Base-by-base conservation (phyloP, 2,888 invertebrate genomes). In the Leptogaster cylindrica region DNA sequence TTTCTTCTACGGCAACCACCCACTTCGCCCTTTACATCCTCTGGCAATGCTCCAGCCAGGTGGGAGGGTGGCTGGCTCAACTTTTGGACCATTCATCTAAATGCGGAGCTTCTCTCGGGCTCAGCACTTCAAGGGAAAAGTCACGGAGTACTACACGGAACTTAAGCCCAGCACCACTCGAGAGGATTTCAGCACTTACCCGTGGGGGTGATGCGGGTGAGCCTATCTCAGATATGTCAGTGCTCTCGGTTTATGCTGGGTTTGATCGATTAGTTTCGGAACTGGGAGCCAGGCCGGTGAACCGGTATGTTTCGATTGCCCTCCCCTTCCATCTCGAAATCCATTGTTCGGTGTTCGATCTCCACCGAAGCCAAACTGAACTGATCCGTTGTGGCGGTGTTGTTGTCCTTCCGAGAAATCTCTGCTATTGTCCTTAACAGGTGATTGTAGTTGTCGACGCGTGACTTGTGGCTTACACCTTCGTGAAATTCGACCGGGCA, bases 391-490 rank as follows among this genome's bases (percentile, higher is more conserved):
- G 12, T 28, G 3, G 14, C 52, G 28, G 31, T 14, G 16, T 14
- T 12, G 55, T n/a, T n/a, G n/a, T n/a, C n/a, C n/a, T n/a, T n/a
- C 23, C 23, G 25, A 36, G 23, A 25, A 55, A 55, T 55, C 39
- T 55, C 55, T 25, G 55, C 39, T 55, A 55, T 20, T 55, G n/a
- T 23, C 36, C 39, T 55, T 39, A 55, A 55, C 55, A 55, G 55
- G 55, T 55, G 55, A 55, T 55, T 20, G 33, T 55, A 14, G 18
- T 39, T 33, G 33, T 12, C 23, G 18, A 36, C 12, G 25, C 55
- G 14, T 55, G 55, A 55, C 55, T 55, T 55, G 55, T 55, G 55
- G 55, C 39, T 55, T 55, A 55, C 55, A 36, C 36, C 55, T 55
- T 36, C 6, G 39, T 12, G 23, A 25, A 36, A 36, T 23, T 23